A percentile compares a stretch with the other conserved stretches of the same genome.
phyloP scores from a whole-genome alignment of 2,797 vertebrate genomes.

The Pangasius mekongensis region DNA sequence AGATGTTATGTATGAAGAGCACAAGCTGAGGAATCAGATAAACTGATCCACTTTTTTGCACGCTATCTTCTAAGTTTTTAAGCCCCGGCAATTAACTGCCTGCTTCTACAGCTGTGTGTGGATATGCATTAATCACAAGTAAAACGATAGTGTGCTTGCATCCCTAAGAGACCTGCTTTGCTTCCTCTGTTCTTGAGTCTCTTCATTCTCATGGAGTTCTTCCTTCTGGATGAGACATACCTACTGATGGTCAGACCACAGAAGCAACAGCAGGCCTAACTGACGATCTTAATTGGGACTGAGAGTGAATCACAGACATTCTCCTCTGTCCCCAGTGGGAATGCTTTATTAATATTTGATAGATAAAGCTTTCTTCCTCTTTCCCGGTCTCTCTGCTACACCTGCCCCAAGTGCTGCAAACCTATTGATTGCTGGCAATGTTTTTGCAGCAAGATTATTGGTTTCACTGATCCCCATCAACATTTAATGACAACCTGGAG shows the following conservation, averaged over 20 bases:
- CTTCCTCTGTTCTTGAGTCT: slow-evolving; percentile 52
- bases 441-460: slow-evolving; percentile 71
- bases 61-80: background rate
- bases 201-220: slow-evolving; percentile 56
- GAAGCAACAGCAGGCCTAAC: slow-evolving; percentile 52
- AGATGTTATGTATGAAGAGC: slow-evolving; percentile 11
- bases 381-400: slow-evolving; percentile 25
- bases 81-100: background rate
- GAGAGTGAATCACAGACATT: slow-evolving; percentile 68
- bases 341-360: slow-evolving; percentile 77
- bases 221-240: slow-evolving; percentile 40
- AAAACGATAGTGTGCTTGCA: background rate
- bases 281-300: slow-evolving; percentile 72
- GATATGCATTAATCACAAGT: slow-evolving; percentile 30
- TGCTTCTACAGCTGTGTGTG: background rate
- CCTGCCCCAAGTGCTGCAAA: slow-evolving; percentile 58
- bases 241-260: slow-evolving; percentile 48
- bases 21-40: background rate
- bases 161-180: slow-evolving; percentile 17
- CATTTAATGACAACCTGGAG: slow-evolving; percentile 75
- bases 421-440: slow-evolving; percentile 76
- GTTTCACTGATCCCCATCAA: slow-evolving; percentile 76
- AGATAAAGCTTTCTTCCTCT: slow-evolving; percentile 60
- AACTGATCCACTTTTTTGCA: background rate
- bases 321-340: slow-evolving; percentile 63